Conservation (phyloP, 37 sponge, comb jelly and placozoan genomes). For the Spongilla lacustris region DNA sequence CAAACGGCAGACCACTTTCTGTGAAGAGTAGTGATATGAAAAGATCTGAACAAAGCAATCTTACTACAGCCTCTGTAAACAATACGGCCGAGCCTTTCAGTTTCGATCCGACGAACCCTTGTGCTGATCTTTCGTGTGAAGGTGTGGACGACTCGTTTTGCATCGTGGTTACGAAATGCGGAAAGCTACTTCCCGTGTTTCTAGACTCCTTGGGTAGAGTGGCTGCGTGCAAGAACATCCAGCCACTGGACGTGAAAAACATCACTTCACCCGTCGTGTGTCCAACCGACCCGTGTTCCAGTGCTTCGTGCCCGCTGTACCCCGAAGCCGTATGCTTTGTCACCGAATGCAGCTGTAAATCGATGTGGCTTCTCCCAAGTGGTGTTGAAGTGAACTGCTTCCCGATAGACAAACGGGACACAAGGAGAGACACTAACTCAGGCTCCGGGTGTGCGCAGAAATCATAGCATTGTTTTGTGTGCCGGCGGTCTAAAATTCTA, state of each 20-base stretch:
- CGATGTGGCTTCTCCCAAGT: slow-evolving; percentile 13
- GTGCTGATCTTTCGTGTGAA: slow-evolving; percentile 14
- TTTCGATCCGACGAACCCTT: slow-evolving; percentile 33
- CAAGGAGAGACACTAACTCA: no score
- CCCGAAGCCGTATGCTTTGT: slow-evolving; percentile 54
- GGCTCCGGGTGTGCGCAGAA: no score
- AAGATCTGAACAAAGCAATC: no score
- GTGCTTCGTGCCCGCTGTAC: slow-evolving; percentile 11
- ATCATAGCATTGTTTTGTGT: no score
- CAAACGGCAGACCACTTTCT: no score
- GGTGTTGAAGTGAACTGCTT: slow-evolving; percentile 47
- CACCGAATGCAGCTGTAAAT: slow-evolving; percentile 38
- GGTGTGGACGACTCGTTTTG: slow-evolving; percentile 57
- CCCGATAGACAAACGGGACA: no score
- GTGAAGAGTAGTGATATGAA: no score
- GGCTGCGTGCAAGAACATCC: slow-evolving; percentile 6
- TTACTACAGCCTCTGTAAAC: no score
- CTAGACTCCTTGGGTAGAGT: slow-evolving; percentile 6
- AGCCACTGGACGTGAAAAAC: not conserved
- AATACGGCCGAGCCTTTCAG: no score
- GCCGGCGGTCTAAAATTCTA: no score
- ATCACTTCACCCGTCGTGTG: slow-evolving; percentile 26
- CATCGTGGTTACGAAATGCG: slow-evolving; percentile 46
- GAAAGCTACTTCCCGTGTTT: slow-evolving; percentile 42
- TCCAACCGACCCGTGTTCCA: slow-evolving; percentile 42